Evolutionary conservation across 2,888 invertebrate genomes (phyloP), one percentile per base, ranked within the genome.

Genomic region (Monoplex corrugatus): DNA sequence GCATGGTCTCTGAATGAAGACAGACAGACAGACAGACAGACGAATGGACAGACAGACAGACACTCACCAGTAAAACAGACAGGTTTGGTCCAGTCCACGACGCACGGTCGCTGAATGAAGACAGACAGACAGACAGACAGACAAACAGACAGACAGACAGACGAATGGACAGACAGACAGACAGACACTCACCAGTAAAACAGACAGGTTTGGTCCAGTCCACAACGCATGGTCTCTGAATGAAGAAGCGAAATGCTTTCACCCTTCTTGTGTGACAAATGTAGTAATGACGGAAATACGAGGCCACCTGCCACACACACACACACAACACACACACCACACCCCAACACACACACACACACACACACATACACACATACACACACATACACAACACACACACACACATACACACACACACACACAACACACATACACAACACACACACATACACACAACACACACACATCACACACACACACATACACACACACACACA

Each of bases 211-310:
- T 92, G n/a, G 88, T 91, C 95, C 95, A 95, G 90, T 94, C 91
- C n/a, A 95, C 92, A 8, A 95, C 93, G 78, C 93, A 93, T 6
- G 95, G 95, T 75, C 95, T 89, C 90, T 94, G 94, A 13, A 95
- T 91, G 89, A 95, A 95, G 89, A 94, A 95, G 84, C 93, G 94
- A 43, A 95, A 92, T 16, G 94, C 92, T 38, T 92, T 93, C 2
- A 92, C 92, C 87, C 93, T 94, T 32, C 92, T 92, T 19, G 94
- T 93, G 89, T 95, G 93, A 89, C 95, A 95, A 85, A 95, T 93
- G 88, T 95, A 94, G n/a, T 93, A 93, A 90, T 93, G 91, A 8
- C 92, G 91, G 91, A 95, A 94, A 87, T 93, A 95, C 23, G 91
- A 92, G 44, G 93, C 93, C 8, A 93, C 93, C 94, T 94, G 91